These are phyloP conservation scores for Clarias pachynema DNA, from an alignment of 2,797 vertebrate species.

Conservation along the genomic window DNA sequence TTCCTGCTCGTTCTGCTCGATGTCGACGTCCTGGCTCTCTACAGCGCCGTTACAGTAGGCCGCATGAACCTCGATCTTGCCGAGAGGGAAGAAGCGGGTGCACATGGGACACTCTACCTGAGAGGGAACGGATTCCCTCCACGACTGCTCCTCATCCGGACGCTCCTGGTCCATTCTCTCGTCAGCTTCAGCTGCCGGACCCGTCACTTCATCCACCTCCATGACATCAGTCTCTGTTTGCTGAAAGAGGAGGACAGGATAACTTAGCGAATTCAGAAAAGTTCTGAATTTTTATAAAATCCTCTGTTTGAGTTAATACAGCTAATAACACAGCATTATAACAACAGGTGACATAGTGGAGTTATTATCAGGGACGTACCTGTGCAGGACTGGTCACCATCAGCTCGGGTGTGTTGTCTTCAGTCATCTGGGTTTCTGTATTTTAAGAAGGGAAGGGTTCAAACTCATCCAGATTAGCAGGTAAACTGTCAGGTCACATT, in stretches of 20 bases:
- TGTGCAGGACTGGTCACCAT: slow-evolving; percentile 49
- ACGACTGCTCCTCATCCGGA: slow-evolving; percentile 26
- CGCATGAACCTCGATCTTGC: slow-evolving; percentile 84
- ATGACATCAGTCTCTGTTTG: slow-evolving; percentile 47
- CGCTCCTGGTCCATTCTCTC: slow-evolving; percentile 35
- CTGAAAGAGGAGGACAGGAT: neutral
- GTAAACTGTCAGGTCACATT: neutral
- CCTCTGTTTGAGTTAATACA: neutral
- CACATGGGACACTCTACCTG: slow-evolving; percentile 82
- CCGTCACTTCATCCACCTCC: slow-evolving; percentile 49
- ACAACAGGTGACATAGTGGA: neutral
- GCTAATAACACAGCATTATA: neutral
- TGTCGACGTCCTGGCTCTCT: slow-evolving; percentile 50
- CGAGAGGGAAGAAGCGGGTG: slow-evolving; percentile 74
- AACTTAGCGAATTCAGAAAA: neutral
- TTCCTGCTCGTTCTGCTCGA: slow-evolving; percentile 21
- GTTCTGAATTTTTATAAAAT: neutral
- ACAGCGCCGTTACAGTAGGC: slow-evolving; percentile 83
- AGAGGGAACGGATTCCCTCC: neutral
- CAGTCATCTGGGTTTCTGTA: slow-evolving; percentile 72
- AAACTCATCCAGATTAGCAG: neutral
- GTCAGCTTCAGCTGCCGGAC: slow-evolving; percentile 4
- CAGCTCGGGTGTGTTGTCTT: slow-evolving; percentile 60
- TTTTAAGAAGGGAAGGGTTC: neutral
- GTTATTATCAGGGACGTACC: slow-evolving; percentile 47